These are phyloP conservation scores for Holacanthus passer DNA, from an alignment of 2,113 vertebrate genomes.

Conservation along the genomic window DNA sequence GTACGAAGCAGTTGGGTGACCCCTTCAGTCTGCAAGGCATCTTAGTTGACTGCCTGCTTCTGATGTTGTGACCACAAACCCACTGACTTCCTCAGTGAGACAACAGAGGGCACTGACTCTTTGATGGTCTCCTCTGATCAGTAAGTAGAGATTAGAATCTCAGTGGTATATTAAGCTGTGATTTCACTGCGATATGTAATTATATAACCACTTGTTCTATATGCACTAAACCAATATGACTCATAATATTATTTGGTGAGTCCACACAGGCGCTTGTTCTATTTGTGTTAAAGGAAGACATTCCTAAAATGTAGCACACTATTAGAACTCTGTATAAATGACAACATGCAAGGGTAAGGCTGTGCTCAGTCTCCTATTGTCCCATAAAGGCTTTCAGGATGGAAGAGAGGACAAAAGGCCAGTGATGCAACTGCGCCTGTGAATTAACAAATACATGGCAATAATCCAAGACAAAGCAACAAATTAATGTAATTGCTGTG, in stretches of 20 bases:
- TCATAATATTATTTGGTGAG: conserved; percentile 16
- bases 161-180: not conserved
- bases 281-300: not conserved
- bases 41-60: not conserved
- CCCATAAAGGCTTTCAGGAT: conserved; percentile 14
- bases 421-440: conserved; percentile 37
- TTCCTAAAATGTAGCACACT: not conserved
- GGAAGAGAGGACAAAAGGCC: conserved; percentile 27
- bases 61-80: conserved; percentile 48
- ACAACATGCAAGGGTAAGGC: conserved; percentile 15
- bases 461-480: conserved; percentile 15
- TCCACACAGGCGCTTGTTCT: not conserved
- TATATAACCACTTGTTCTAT: conserved; percentile 27
- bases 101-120: not conserved
- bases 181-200: conserved; percentile 9
- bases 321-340: conserved; percentile 4
- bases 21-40: conserved; percentile 11
- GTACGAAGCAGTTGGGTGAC: conserved; percentile 16
- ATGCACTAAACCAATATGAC: conserved; percentile 16
- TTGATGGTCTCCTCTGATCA: conserved; percentile 17
- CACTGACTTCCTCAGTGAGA: conserved; percentile 16
- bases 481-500: no score
- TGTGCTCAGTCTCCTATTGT: conserved; percentile 29
- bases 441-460: conserved; percentile 18
- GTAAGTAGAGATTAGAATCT: conserved; percentile 1